Base-by-base conservation (phyloP, 1,140 invertebrate genomes). In the Formica selysi region DNA sequence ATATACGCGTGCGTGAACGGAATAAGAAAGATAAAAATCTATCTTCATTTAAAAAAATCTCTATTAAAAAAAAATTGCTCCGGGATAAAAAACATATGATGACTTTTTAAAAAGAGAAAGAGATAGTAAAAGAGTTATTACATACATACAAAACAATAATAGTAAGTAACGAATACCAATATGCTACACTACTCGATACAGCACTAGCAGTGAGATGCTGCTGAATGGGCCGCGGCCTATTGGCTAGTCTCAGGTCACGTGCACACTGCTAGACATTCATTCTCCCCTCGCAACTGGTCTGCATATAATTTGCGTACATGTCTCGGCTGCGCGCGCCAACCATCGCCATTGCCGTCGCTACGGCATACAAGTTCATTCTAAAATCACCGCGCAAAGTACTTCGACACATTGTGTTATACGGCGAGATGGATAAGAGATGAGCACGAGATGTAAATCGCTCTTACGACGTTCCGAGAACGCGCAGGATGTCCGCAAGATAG, bases 171-270 rank as follows among this genome's bases (percentile, higher is more conserved):
- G 48, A 16, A 51, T 44, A 16, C 13, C n/a, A 22, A 54, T 26
- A 62, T 16, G 22, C 22, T 10, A 48, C 8, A 19, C n/a, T 32
- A 57, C 54, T 65, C 65, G 76, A 10, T 90, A 91, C 86, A 76
- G 67, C 48, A 81, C 88, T 86, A 81, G 67, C 62, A 65, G 51
- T 32, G 73, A 90, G 87, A 86, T 80, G 76, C 57, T 85, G 85
- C 87, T 91, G 91, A 92, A 92, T 91, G 89, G 51, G 81, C 41
- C 48, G 86, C 87, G 86, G 87, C 87, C 90, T 89, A 91, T 92
- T 92, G 91, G 91, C 79, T 85, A 85, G 61, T 71, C 73, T 74
- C 65, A 48, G 86, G 86, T 92, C 91, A 92, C 88, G 90, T 92
- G 91, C 76, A 81, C 87, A 70, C 62, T 67, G 70, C 87, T 86